These are phyloP conservation scores for Premnoplex brunnescens DNA, from an alignment of 2,797 vertebrate genomes.

Conservation along the genomic window DNA sequence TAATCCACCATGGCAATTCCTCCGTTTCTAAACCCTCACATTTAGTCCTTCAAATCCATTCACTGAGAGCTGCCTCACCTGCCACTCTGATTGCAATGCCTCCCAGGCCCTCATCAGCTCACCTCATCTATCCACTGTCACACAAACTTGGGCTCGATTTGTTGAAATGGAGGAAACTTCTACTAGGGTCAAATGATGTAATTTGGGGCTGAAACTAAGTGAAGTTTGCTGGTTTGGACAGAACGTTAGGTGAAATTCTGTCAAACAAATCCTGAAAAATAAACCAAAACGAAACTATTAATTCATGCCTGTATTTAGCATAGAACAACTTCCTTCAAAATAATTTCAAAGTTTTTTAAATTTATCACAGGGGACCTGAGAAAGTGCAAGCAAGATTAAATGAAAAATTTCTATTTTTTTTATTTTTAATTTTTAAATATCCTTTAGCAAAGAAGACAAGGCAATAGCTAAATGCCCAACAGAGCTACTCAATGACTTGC, in stretches of 20 bases:
- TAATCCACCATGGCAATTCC: slow-evolving; percentile 20
- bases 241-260: slow-evolving; percentile 10
- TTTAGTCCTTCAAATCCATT: slow-evolving; percentile 41
- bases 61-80: slow-evolving; percentile 38
- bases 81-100: slow-evolving; percentile 52
- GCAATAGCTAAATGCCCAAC: background rate
- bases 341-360: background rate
- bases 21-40: background rate
- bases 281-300: background rate
- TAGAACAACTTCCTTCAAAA: background rate
- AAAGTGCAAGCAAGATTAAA: background rate
- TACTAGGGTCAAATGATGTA: background rate
- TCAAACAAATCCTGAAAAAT: slow-evolving; percentile 29
- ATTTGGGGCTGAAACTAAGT: slow-evolving; percentile 54
- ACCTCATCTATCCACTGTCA: slow-evolving; percentile 64
- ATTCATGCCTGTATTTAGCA: background rate
- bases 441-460: background rate
- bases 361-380: background rate
- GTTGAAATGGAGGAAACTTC: slow-evolving; percentile 51
- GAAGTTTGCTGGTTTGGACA: slow-evolving; percentile 15
- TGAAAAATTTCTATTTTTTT: background rate
- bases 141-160: slow-evolving; percentile 49
- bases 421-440: background rate
- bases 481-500: background rate
- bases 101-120: slow-evolving; percentile 53